phyloP scores from a whole-genome alignment of 2,888 invertebrate species.

The Holacanthella duospinosa region DNA sequence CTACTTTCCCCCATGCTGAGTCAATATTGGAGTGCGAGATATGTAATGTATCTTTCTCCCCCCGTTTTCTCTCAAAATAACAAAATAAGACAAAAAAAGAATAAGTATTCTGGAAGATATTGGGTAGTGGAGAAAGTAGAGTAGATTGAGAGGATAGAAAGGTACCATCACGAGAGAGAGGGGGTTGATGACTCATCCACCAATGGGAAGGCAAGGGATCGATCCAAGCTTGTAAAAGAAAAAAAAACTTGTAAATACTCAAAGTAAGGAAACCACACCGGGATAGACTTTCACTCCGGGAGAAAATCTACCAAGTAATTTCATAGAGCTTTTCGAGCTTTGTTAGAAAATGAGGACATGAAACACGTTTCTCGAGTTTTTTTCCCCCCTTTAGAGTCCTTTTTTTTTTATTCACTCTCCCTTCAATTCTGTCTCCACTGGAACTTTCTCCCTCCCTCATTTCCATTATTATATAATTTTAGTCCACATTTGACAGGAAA shows the following conservation, averaged over 20 bases:
- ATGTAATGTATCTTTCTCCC: background rate
- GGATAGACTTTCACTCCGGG: constrained; percentile 6
- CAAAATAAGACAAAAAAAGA: no score
- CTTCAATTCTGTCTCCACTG: background rate
- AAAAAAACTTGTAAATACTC: background rate
- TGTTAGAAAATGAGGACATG: background rate
- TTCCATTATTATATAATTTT: background rate
- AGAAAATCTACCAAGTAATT: background rate
- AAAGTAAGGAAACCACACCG: background rate
- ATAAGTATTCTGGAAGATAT: no score
- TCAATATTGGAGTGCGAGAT: background rate
- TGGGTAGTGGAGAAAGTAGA: no score
- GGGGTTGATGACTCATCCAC: background rate
- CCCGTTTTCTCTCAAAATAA: background rate
- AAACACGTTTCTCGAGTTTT: background rate
- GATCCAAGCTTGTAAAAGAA: background rate
- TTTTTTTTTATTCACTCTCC: background rate
- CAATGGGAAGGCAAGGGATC: background rate
- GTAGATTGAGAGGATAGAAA: no score
- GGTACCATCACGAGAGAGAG: background rate
- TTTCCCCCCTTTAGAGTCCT: background rate
- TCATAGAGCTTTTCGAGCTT: background rate
- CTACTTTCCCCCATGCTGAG: background rate
- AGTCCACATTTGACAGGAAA: background rate
- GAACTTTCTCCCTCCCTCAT: background rate